Base-by-base conservation (phyloP, 2,797 vertebrate genomes). In the Crossoptilon crossoptilon region DNA sequence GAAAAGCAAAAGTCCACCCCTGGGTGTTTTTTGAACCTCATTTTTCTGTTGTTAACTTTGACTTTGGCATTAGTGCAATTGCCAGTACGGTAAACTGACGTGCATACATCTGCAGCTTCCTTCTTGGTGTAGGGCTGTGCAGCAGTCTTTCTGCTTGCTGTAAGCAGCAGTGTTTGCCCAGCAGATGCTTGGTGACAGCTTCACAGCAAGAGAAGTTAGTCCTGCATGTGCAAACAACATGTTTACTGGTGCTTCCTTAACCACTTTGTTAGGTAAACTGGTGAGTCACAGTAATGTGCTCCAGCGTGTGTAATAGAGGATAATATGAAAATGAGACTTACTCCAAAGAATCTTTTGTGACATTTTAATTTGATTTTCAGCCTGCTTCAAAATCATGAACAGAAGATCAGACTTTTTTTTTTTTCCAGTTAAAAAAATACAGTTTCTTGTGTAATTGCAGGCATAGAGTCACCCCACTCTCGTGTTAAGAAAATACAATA, bases 271-370 rank as follows among this genome's bases (percentile, higher is more conserved):
- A 46, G 90, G 83, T 91, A 91, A 95, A 95, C 77, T 59, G 35
- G 80, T 96, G 95, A 95, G 84, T 95, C 94, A 95, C 81, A 43
- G 29, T 48, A 88, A 78, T 86, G 73, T 90, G 70, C 49, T 93
- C 76, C 88, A 88, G 41, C 91, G 78, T 93, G 88, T 95, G 55
- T 84, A 78, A 88, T 59, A 86, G 73, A 91, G 14, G 49, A 93
- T 70, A 94, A 95, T 51, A 70, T 63, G 86, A 82, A 95, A 95
- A 95, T 59, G 63, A 94, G 59, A 37, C 26, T 48, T 44, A 56
- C 37, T 2, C 29, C 27, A 46, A 75, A 62, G 14, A 75, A 78
- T 66, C 29, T 78, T 91, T 43, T 75, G 9, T 12, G 29, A 86
- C 16, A 10, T 88, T 78, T 90, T 75, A 24, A 46, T 81, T 84